phyloP scores from a whole-genome alignment of 2,888 invertebrate species.

The Melanostoma scalare region DNA sequence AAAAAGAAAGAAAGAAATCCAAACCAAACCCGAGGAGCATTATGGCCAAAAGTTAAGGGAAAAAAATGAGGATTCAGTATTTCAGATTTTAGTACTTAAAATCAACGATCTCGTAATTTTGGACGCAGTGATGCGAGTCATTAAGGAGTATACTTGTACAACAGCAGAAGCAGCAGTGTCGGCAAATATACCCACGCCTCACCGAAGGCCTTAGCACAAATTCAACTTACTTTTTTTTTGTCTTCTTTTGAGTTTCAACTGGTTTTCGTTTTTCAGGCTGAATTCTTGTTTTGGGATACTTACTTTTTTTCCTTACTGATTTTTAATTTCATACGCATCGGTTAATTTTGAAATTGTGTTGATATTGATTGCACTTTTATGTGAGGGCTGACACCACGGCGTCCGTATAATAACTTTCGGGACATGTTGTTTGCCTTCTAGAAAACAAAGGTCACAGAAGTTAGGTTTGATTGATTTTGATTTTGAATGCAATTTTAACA shows the following conservation, averaged over 20 bases:
- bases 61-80: conserved; percentile 38
- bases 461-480: conserved; percentile 18
- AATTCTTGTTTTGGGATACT: conserved; percentile 36
- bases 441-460: conserved; percentile 18
- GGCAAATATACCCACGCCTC: conserved; percentile 61
- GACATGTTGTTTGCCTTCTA: conserved; percentile 37
- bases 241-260: conserved; percentile 37
- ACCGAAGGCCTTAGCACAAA: conserved; percentile 49
- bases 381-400: conserved; percentile 1
- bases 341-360: conserved; percentile 47
- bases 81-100: conserved; percentile 59
- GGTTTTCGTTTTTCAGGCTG: conserved; percentile 55
- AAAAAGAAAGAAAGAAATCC: neutral
- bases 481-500: conserved; percentile 17
- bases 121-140: conserved; percentile 69
- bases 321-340: conserved; percentile 40
- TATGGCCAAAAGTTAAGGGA: neutral
- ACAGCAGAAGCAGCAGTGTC: conserved; percentile 42
- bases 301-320: conserved; percentile 23
- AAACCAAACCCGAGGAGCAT: neutral
- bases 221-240: conserved; percentile 22
- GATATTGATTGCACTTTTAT: conserved; percentile 59
- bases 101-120: conserved; percentile 70
- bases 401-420: conserved; percentile 5
- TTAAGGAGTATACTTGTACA: conserved; percentile 51